These are phyloP conservation scores for Crocuta crocuta DNA, from an alignment of 2,113 vertebrate species.

Conservation along the genomic window DNA sequence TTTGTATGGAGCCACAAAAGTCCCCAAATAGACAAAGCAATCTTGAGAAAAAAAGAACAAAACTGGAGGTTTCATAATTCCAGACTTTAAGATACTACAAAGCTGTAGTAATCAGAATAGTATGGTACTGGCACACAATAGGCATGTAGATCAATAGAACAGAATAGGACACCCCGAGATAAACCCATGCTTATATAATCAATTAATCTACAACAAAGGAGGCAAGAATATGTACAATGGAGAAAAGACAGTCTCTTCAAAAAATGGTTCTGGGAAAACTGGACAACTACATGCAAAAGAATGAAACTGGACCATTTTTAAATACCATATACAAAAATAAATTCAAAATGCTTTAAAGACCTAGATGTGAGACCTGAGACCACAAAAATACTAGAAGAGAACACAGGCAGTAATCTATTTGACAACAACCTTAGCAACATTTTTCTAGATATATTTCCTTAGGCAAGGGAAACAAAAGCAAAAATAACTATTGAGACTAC, in stretches of 20 bases:
- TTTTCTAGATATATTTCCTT: background rate
- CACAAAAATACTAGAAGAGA: background rate
- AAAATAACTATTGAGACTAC: background rate
- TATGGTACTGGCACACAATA: background rate
- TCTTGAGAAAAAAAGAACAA: background rate
- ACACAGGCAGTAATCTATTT: background rate
- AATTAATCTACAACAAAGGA: background rate
- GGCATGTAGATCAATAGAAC: background rate
- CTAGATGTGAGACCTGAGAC: background rate
- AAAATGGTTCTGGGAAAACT: background rate
- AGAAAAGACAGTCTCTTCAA: background rate
- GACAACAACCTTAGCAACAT: background rate
- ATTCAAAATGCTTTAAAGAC: background rate
- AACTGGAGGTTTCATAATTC: background rate
- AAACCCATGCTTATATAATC: background rate
- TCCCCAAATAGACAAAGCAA: background rate
- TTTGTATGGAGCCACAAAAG: background rate
- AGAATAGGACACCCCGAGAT: background rate
- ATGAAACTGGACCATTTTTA: background rate
- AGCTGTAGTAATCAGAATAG: background rate
- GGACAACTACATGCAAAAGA: background rate
- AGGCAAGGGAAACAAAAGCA: background rate
- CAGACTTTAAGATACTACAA: background rate
- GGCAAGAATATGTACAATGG: background rate
- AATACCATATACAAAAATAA: background rate